These are phyloP conservation scores for Epizoanthus stellaris DNA, from an alignment of 92 coral and sea anemone genomes.

Conservation along the genomic window DNA sequence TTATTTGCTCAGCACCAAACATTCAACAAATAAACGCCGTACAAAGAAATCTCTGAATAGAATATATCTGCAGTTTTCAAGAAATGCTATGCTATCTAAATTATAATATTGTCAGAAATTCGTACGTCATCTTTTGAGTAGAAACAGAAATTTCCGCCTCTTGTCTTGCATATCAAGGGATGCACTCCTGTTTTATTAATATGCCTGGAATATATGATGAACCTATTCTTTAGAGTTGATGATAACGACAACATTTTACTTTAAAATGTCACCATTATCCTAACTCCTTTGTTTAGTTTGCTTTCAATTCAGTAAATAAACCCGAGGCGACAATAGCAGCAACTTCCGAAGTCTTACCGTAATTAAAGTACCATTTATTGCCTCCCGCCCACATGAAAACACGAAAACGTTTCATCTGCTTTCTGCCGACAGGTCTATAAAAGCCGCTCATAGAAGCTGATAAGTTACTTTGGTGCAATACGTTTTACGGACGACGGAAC, in stretches of 20 bases:
- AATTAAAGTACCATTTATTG: conserved; percentile 32
- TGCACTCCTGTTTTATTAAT: not conserved
- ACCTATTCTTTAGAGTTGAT: not conserved
- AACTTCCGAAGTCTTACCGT: conserved; percentile 37
- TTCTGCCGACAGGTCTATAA: conserved; percentile 33
- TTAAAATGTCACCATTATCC: conserved; percentile 12
- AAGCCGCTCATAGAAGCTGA: not conserved
- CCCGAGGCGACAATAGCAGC: not conserved
- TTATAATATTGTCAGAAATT: no score
- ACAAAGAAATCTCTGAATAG: not conserved
- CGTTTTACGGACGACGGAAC: not conserved
- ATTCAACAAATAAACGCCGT: not conserved
- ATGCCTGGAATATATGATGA: conserved; percentile 5
- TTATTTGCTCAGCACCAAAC: conserved; percentile 1
- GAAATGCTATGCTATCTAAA: no score
- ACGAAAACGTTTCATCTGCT: conserved; percentile 1
- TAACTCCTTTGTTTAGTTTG: conserved; percentile 29
- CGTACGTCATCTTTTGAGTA: no score
- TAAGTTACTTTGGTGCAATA: not conserved
- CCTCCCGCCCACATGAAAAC: not conserved
- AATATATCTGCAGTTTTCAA: no score
- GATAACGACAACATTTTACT: not conserved
- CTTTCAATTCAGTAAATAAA: conserved; percentile 25
- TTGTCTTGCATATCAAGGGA: not conserved
- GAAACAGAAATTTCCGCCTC: no score